Evolutionary conservation across 2,113 vertebrate species (phyloP).

Genomic region (Addax nasomaculatus): DNA sequence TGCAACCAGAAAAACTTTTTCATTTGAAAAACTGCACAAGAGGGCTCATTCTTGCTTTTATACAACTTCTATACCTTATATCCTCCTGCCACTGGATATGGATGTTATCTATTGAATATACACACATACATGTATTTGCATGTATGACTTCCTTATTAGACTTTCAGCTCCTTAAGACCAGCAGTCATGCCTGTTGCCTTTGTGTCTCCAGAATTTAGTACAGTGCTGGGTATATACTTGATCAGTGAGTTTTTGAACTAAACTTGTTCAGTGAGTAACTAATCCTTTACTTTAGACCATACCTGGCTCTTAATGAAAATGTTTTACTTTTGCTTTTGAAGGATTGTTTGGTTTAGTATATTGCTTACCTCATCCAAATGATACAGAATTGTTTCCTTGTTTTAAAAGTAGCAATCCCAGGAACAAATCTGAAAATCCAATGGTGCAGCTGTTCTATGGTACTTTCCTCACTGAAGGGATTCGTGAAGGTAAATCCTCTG

Average conservation of each 20-base stretch:
- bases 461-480: conserved; percentile 93
- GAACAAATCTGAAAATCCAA: conserved; percentile 93
- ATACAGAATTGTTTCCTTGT: conserved; percentile 36
- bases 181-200: neutral
- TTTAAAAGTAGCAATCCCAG: conserved; percentile 80
- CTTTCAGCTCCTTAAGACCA: neutral
- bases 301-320: neutral
- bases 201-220: neutral
- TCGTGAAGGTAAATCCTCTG: conserved; percentile 86
- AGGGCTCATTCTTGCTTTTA: neutral
- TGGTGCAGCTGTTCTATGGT: conserved; percentile 98
- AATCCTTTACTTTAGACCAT: neutral
- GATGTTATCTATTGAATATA: neutral
- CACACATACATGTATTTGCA: neutral
- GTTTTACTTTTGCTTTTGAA: neutral
- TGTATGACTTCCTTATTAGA: neutral
- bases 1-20: neutral
- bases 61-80: neutral
- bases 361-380: neutral
- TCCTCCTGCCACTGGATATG: neutral
- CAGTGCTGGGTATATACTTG: neutral
- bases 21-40: neutral
- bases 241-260: neutral
- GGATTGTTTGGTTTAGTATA: neutral
- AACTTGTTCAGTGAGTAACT: neutral